phyloP scores from a whole-genome alignment of 2,888 invertebrate genomes.

The Synergus gifuensis region DNA sequence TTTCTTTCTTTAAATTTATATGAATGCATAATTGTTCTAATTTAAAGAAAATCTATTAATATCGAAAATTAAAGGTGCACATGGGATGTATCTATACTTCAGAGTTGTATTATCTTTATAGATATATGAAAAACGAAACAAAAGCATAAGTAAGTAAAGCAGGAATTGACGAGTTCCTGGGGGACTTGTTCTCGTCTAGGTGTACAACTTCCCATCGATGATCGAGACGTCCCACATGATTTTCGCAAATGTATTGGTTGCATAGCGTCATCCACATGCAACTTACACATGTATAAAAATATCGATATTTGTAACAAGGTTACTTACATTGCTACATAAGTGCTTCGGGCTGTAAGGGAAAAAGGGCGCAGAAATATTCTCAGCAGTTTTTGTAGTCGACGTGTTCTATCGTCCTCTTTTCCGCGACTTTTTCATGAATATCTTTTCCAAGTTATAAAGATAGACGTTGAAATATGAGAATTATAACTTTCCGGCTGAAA shows the following conservation, averaged over 20 bases:
- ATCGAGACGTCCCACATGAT: background rate
- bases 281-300: background rate
- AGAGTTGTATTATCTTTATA: background rate
- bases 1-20: too few species aligned
- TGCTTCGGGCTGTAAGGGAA: conserved; percentile 4
- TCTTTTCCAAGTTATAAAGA: conserved; percentile 8
- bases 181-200: conserved; percentile 12
- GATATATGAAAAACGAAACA: background rate
- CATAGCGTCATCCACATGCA: background rate
- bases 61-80: background rate
- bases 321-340: conserved; percentile 17
- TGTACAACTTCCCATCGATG: conserved; percentile 4
- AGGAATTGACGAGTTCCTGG: conserved; percentile 25
- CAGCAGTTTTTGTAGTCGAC: conserved; percentile 21
- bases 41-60: background rate
- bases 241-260: background rate
- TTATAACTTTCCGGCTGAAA: conserved; percentile 19
- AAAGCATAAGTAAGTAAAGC: conserved; percentile 11
- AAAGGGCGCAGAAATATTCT: conserved; percentile 3
- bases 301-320: conserved; percentile 27
- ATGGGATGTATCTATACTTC: background rate
- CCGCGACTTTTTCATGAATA: conserved; percentile 34
- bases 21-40: background rate
- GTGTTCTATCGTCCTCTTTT: conserved; percentile 16
- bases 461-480: conserved; percentile 35